phyloP scores from a whole-genome alignment of 2,113 vertebrate species.

The Suncus etruscus region DNA sequence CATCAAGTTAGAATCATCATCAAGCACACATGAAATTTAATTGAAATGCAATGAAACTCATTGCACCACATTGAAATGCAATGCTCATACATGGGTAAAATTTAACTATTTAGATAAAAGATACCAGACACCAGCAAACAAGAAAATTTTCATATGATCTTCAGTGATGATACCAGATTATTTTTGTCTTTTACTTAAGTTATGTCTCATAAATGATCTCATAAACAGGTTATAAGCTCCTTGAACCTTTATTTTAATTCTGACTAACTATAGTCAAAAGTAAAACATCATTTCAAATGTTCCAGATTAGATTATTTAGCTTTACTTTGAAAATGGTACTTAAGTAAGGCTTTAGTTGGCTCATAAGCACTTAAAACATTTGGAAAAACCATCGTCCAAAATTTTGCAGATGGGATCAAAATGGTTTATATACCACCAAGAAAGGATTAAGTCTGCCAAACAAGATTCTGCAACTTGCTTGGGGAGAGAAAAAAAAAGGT shows the following conservation, averaged over 20 bases:
- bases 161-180: background rate
- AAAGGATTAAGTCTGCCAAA: background rate
- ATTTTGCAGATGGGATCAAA: background rate
- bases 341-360: background rate
- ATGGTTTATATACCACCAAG: background rate
- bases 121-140: background rate
- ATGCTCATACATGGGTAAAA: background rate
- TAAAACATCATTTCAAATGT: background rate
- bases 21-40: background rate
- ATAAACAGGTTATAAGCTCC: too few species aligned
- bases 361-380: background rate
- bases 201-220: too few species aligned
- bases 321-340: background rate
- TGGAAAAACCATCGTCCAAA: background rate
- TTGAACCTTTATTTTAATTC: too few species aligned
- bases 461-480: conserved; percentile 41
- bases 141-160: background rate
- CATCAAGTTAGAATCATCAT: background rate
- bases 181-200: background rate
- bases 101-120: background rate
- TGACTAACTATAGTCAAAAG: background rate
- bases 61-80: background rate
- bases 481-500: background rate
- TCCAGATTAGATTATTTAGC: background rate
- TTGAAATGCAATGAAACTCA: background rate